Evolutionary conservation across 2,888 invertebrate species (phyloP).

Genomic region (Hemistola chrysoprasaria): DNA sequence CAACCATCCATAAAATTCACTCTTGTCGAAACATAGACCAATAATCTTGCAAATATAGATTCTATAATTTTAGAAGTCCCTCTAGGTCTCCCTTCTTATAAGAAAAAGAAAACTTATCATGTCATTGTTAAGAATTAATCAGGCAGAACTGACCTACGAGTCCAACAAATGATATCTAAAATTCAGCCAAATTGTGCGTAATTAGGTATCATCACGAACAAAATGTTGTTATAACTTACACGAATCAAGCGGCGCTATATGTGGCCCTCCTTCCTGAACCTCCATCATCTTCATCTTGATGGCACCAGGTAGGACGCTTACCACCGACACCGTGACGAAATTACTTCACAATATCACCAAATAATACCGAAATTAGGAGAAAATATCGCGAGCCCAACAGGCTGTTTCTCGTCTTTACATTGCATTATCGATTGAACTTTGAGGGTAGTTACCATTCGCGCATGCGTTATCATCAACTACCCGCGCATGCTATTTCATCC

Average conservation of each 20-base stretch:
- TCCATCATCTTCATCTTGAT: constrained; percentile 78
- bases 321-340: constrained; percentile 71
- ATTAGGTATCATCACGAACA: constrained; percentile 24
- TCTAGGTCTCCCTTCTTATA: too few relatives aligned
- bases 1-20: too few relatives aligned
- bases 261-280: constrained; percentile 81
- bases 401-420: constrained; percentile 57
- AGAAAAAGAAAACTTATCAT: too few relatives aligned
- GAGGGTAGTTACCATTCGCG: constrained; percentile 54
- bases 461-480: constrained; percentile 43
- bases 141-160: neutral
- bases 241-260: constrained; percentile 81
- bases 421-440: constrained; percentile 69
- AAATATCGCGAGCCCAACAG: constrained; percentile 66
- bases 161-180: neutral
- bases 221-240: constrained; percentile 55
- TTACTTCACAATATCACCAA: constrained; percentile 45
- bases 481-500: constrained; percentile 33
- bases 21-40: too few relatives aligned
- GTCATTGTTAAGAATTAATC: too few relatives aligned
- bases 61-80: too few relatives aligned
- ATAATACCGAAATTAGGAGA: constrained; percentile 46
- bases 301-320: constrained; percentile 68
- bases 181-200: constrained; percentile 26
- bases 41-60: too few relatives aligned